These are phyloP conservation scores for Pseudorasbora parva DNA, from an alignment of 2,113 vertebrate species.

Conservation along the genomic window DNA sequence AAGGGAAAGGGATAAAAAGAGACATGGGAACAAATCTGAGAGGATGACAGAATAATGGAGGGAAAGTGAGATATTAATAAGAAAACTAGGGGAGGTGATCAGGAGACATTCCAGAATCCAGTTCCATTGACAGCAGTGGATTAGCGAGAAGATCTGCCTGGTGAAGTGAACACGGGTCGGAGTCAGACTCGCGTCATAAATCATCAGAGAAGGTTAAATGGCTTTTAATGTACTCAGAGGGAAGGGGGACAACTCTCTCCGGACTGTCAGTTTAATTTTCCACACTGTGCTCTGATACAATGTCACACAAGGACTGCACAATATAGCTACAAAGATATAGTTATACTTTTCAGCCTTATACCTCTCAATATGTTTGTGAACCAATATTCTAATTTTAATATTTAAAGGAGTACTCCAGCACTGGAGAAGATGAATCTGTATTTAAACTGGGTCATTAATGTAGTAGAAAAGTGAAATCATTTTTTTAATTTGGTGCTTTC, in stretches of 20 bases:
- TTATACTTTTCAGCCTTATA: neutral
- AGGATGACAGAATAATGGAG: conserved; percentile 26
- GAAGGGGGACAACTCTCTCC: conserved; percentile 14
- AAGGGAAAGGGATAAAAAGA: conserved; percentile 12
- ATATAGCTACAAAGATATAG: neutral
- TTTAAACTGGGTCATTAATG: too few species aligned
- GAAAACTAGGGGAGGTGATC: conserved; percentile 19
- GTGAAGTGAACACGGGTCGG: conserved; percentile 62
- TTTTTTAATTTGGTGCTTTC: too few species aligned
- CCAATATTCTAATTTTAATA: neutral
- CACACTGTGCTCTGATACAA: neutral
- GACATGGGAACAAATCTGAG: neutral
- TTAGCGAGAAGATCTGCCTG: conserved; percentile 61
- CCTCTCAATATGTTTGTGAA: too few species aligned
- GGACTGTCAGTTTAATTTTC: conserved; percentile 42
- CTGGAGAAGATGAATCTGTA: too few species aligned
- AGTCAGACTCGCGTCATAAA: conserved; percentile 70
- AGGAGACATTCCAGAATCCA: conserved; percentile 44
- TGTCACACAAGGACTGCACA: neutral
- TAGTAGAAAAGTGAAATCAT: too few species aligned
- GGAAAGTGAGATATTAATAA: conserved; percentile 40
- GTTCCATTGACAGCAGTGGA: conserved; percentile 50
- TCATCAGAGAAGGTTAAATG: conserved; percentile 70
- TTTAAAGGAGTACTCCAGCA: too few species aligned
- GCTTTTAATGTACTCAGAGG: conserved; percentile 63